Evolutionary conservation across 2,113 vertebrate genomes (phyloP), one percentile per base, ranked within the genome.

Genomic region (Andinoacara biseriatus): DNA sequence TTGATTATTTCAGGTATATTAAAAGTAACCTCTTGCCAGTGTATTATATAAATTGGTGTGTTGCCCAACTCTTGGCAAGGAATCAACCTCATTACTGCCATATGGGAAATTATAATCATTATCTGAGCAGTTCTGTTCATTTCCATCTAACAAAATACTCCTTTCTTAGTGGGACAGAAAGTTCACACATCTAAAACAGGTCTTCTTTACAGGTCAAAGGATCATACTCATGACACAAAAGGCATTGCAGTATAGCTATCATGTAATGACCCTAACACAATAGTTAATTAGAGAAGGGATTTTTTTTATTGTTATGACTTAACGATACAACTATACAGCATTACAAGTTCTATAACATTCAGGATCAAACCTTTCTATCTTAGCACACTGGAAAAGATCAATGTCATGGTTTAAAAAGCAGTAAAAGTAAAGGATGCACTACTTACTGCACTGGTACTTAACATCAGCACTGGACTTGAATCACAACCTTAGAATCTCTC

Each of bases 1-100:
- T 90, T 92, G 82, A 94, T 92, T 91, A 89, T 86, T 89, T 78
- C 90, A 92, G 88, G 93, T 94, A 90, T 88, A 85, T 77, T 86
- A 77, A 89, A 89, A 89, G 83, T 79, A 89, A 81, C 72, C 82
- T 91, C 74, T 78, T 90, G 87, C 85, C 76, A 81, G 84, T 81
- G 80, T 88, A 58, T 92, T 90, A 86, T 87, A 77, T 84, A 85
- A 87, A 92, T 84, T 80, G 63, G 72, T 65, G n/a, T 54, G 59
- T 79, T 58, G 80, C 90, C 88, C 89, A 89, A 87, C 76, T 88
- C 80, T 91, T 91, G 90, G 90, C 87, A 7, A 86, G 86, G 72
- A 90, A 88, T 90, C 90, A 91, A 84, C 77, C 89, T 92, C 89
- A 93, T 94, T 90, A 91, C 35, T 76, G 86, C 87, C 46, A 85